Conservation (phyloP, 1,140 invertebrate genomes). For the Drosophila kohkoa region DNA sequence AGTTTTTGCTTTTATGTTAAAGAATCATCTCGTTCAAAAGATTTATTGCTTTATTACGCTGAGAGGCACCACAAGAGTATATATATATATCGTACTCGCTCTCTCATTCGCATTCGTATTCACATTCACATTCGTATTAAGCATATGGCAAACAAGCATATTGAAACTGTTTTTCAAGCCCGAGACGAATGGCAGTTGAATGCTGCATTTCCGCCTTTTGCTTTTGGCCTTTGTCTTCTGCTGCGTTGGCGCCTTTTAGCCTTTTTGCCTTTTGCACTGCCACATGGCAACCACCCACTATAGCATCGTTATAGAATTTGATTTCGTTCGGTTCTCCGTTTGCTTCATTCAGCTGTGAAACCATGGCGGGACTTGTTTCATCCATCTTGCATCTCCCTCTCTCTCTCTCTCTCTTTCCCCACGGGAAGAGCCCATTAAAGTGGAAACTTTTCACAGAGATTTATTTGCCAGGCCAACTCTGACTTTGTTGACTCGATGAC, state of each 20-base stretch:
- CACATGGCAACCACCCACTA: conserved; percentile 29
- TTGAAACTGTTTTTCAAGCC: conserved; percentile 65
- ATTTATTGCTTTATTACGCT: conserved; percentile 73
- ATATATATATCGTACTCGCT: background rate
- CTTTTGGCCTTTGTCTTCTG: conserved; percentile 53
- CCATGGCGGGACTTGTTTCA: conserved; percentile 32
- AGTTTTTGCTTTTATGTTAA: conserved; percentile 32
- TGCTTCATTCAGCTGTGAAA: conserved; percentile 35
- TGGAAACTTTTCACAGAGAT: conserved; percentile 42
- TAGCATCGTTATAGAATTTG: conserved; percentile 62
- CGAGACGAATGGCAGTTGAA: conserved; percentile 49
- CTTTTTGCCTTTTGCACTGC: conserved; percentile 48
- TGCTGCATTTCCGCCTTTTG: conserved; percentile 71
- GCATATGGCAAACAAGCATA: conserved; percentile 53
- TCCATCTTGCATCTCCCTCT: conserved; percentile 1
- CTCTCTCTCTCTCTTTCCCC: background rate
- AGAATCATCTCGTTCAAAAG: conserved; percentile 39
- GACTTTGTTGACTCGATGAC: conserved; percentile 15
- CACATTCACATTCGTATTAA: conserved; percentile 19
- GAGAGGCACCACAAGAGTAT: conserved; percentile 34
- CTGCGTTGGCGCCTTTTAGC: conserved; percentile 53
- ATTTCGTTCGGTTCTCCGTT: conserved; percentile 45
- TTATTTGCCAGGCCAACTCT: conserved; percentile 56
- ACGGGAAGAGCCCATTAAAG: conserved; percentile 8
- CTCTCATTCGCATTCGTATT: too few species aligned